Evolutionary conservation across 2,113 vertebrate genomes (phyloP).

Genomic region (Callaeas wilsoni): DNA sequence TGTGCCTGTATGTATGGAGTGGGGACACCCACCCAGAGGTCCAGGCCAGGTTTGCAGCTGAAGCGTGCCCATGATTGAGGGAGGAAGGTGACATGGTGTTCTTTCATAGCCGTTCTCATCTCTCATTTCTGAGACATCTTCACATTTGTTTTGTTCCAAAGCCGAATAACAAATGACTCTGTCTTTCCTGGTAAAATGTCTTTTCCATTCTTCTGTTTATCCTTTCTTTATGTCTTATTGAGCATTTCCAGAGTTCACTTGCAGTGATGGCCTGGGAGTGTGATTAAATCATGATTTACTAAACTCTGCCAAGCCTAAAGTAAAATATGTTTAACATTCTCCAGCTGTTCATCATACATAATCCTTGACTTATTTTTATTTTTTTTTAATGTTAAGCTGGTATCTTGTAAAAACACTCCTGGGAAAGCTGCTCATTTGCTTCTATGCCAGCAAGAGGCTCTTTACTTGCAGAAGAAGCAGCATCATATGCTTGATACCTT

Average conservation of each 20-base stretch:
- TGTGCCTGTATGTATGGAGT: neutral
- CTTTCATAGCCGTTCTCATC: neutral
- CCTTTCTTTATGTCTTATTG: constrained; percentile 2
- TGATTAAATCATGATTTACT: constrained; percentile 66
- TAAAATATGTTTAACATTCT: constrained; percentile 66
- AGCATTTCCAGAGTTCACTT: constrained; percentile 64
- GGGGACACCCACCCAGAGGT: neutral
- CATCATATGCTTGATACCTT: constrained; percentile 3
- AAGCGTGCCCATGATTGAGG: rapidly evolving
- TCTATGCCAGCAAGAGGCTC: neutral
- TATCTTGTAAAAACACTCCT: constrained; percentile 35
- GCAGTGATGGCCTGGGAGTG: constrained; percentile 25
- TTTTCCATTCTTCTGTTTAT: constrained; percentile 55
- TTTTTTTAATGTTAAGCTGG: constrained; percentile 52
- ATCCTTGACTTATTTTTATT: constrained; percentile 21
- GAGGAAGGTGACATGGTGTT: neutral
- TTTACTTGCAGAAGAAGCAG: neutral
- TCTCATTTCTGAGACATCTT: neutral
- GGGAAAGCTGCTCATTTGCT: neutral
- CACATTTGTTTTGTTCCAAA: constrained; percentile 2
- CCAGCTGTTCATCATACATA: constrained; percentile 65
- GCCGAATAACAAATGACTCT: constrained; percentile 17
- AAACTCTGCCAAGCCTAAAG: constrained; percentile 62
- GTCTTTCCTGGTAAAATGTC: constrained; percentile 49
- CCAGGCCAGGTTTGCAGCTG: neutral